These are phyloP conservation scores for Lasioglossum marginatum DNA, from an alignment of 2,888 invertebrate species.

Conservation along the genomic window DNA sequence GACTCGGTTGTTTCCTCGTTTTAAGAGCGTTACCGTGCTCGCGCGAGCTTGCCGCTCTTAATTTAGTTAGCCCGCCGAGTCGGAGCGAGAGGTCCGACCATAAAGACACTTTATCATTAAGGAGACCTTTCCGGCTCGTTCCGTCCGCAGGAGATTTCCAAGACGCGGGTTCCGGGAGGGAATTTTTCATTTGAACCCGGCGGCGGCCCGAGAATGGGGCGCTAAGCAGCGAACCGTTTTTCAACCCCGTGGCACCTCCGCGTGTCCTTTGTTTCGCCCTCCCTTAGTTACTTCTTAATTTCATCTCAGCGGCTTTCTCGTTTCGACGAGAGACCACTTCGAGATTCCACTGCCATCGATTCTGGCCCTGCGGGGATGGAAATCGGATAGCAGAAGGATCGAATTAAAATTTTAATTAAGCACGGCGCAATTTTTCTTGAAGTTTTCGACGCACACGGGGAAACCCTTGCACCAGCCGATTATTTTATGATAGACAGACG, in stretches of 20 bases:
- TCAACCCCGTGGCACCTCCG: constrained; percentile 19
- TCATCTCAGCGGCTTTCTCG: constrained; percentile 7
- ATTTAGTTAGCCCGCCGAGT: constrained; percentile 50
- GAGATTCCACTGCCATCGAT: background rate
- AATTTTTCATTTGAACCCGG: constrained; percentile 45
- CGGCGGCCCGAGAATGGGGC: constrained; percentile 17
- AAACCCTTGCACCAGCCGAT: background rate
- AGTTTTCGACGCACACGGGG: background rate
- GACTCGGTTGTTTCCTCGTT: constrained; percentile 48
- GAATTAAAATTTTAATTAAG: background rate
- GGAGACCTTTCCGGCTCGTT: constrained; percentile 37
- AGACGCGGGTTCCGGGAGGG: constrained; percentile 7
- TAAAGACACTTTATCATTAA: constrained; percentile 57
- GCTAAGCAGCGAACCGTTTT: constrained; percentile 36
- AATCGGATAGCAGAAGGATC: background rate
- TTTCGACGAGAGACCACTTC: background rate
- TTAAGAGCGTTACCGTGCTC: constrained; percentile 36
- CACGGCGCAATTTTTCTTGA: background rate
- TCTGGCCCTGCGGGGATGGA: background rate
- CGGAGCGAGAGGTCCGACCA: constrained; percentile 34
- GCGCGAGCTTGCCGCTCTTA: constrained; percentile 42
- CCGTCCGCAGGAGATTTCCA: constrained; percentile 43
- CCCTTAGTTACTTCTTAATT: constrained; percentile 36
- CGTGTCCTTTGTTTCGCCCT: constrained; percentile 21
- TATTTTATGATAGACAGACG: background rate